Percentiles rank a stretch among this genome's conserved stretches.
Conservation (phyloP, 1,140 invertebrate genomes). For the Leptinotarsa undecemlineata region DNA sequence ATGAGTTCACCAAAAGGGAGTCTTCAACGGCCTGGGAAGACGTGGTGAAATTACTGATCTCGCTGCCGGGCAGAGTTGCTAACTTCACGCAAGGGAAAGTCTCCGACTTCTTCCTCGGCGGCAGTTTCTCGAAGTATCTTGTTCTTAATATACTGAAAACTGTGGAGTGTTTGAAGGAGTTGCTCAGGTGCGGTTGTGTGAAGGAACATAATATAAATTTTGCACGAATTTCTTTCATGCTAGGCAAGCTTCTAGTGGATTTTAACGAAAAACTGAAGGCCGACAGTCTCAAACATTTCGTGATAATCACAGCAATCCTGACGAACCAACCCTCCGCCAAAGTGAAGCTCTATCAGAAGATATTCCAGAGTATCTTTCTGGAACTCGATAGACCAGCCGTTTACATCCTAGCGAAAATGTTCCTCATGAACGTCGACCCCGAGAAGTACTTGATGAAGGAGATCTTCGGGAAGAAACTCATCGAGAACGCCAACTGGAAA, state of each 20-base stretch:
- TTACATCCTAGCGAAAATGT: conserved; percentile 55
- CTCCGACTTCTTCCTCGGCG: conserved; percentile 61
- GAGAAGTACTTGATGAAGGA: conserved; percentile 46
- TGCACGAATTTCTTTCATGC: conserved; percentile 58
- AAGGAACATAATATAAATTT: conserved; percentile 52
- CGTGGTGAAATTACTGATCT: conserved; percentile 65
- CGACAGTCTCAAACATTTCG: conserved; percentile 55
- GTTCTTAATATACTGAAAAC: conserved; percentile 63
- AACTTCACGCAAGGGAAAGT: conserved; percentile 64
- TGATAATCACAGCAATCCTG: conserved; percentile 53
- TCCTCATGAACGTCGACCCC: conserved; percentile 54
- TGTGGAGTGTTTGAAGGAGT: conserved; percentile 63
- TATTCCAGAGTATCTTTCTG: conserved; percentile 50
- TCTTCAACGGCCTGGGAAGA: conserved; percentile 57
- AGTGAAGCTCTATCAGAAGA: conserved; percentile 31
- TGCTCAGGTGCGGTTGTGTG: conserved; percentile 42
- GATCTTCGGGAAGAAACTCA: conserved; percentile 54
- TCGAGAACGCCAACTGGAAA: conserved; percentile 60
- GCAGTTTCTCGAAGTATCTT: conserved; percentile 64
- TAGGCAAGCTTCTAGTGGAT: conserved; percentile 65
- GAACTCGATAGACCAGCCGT: conserved; percentile 56
- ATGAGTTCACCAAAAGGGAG: conserved; percentile 41
- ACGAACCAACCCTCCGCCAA: conserved; percentile 38
- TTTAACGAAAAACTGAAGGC: conserved; percentile 57
- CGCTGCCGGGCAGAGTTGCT: conserved; percentile 68